phyloP scores from a whole-genome alignment of 2,113 vertebrate species.

The Notechis scutatus region DNA sequence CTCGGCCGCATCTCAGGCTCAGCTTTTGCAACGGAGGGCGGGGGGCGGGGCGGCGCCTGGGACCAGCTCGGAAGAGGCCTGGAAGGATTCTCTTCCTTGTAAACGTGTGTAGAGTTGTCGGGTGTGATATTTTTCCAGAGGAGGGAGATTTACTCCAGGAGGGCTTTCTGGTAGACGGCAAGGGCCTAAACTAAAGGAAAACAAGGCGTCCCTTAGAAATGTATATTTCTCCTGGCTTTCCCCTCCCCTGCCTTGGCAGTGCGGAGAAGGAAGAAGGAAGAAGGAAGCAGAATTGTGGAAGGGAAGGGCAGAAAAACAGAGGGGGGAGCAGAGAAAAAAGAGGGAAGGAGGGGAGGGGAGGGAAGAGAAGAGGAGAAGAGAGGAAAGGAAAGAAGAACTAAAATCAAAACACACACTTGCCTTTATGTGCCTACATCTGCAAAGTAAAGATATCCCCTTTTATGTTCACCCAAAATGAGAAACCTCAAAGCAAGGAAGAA shows the following conservation, averaged over 20 bases:
- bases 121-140: neutral
- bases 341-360: too few species aligned
- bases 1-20: neutral
- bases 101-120: neutral
- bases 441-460: neutral
- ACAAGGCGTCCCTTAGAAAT: neutral
- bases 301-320: neutral
- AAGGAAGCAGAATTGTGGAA: neutral
- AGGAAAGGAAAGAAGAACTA: neutral
- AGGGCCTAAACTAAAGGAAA: neutral
- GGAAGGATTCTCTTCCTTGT: neutral
- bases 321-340: neutral
- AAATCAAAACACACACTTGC: neutral
- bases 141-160: neutral
- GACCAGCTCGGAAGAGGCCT: neutral
- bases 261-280: neutral
- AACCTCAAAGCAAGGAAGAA: neutral
- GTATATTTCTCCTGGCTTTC: neutral
- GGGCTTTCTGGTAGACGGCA: neutral
- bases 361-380: neutral
- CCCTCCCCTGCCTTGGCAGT: neutral
- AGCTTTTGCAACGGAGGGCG: neutral
- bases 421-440: neutral
- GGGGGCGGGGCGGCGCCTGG: neutral
- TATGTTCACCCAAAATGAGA: neutral